phyloP scores from a whole-genome alignment of 2,797 vertebrate genomes.

The Botia almorhae region DNA sequence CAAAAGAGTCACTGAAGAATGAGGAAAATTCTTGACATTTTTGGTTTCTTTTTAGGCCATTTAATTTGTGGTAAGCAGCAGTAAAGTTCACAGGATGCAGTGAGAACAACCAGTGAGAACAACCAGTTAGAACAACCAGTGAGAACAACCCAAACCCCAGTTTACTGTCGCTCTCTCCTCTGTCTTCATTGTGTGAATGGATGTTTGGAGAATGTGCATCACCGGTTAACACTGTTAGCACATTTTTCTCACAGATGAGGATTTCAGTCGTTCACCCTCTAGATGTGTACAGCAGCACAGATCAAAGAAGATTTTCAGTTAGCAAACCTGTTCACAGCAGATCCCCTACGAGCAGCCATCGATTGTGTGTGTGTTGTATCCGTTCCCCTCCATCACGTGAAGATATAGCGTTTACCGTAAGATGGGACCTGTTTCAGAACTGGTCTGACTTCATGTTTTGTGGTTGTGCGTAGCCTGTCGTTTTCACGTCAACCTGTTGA shows the following conservation, averaged over 20 bases:
- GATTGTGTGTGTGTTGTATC: slow-evolving; percentile 27
- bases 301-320: slow-evolving; percentile 43
- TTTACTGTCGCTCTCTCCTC: background rate
- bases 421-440: background rate
- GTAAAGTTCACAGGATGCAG: background rate
- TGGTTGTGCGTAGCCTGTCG: background rate
- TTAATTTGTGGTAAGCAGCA: background rate
- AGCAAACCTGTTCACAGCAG: background rate
- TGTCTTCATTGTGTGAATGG: background rate
- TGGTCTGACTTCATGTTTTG: background rate
- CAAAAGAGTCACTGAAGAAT: background rate
- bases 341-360: slow-evolving; percentile 1
- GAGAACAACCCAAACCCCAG: background rate
- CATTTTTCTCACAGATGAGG: background rate
- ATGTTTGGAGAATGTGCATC: background rate
- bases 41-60: background rate
- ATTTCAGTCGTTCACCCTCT: background rate
- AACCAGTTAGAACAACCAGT: too few relatives aligned
- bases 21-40: background rate
- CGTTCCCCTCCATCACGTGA: slow-evolving; percentile 1
- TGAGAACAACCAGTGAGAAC: background rate
- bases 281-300: background rate
- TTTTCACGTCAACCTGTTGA: background rate
- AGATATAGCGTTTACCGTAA: background rate
- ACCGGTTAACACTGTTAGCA: background rate